These are phyloP conservation scores for Antennarius maculatus DNA, from an alignment of 2,797 vertebrate genomes.

Conservation along the genomic window DNA sequence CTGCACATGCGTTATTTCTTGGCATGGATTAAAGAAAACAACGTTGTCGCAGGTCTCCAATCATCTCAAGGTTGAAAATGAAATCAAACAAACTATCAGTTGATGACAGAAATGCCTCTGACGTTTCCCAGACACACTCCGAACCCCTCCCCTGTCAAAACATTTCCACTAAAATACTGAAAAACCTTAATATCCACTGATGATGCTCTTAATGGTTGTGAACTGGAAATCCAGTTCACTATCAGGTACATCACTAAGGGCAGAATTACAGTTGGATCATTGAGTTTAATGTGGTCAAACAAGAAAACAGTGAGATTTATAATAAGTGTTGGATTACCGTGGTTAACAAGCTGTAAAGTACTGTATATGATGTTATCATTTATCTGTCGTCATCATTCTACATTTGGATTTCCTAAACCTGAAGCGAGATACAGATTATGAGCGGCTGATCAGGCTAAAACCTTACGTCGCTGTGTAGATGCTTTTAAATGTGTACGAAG, in stretches of 20 bases:
- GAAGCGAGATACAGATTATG: neutral
- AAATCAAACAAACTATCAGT: slow-evolving; percentile 22
- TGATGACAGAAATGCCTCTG: slow-evolving; percentile 20
- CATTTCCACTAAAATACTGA: slow-evolving; percentile 24
- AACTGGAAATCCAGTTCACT: slow-evolving; percentile 44
- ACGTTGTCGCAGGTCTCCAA: neutral
- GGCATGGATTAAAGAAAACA: neutral
- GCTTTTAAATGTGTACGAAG: no score
- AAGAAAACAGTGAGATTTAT: slow-evolving; percentile 50
- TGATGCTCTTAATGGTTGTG: slow-evolving; percentile 44
- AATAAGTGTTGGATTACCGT: slow-evolving; percentile 24
- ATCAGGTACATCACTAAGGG: slow-evolving; percentile 35
- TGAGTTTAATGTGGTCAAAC: slow-evolving; percentile 55
- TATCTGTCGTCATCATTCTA: neutral
- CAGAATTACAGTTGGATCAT: slow-evolving; percentile 45
- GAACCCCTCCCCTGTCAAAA: slow-evolving; percentile 23
- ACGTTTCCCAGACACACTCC: slow-evolving; percentile 4
- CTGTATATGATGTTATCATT: no score
- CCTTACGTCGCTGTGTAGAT: no score
- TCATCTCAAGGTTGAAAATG: slow-evolving; percentile 15
- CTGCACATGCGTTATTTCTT: neutral
- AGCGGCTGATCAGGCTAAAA: neutral
- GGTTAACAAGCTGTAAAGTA: slow-evolving; percentile 6
- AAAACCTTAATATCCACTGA: slow-evolving; percentile 47
- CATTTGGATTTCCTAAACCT: neutral